Evolutionary conservation across 2,113 vertebrate species (phyloP).

Genomic region (Panurus biarmicus): DNA sequence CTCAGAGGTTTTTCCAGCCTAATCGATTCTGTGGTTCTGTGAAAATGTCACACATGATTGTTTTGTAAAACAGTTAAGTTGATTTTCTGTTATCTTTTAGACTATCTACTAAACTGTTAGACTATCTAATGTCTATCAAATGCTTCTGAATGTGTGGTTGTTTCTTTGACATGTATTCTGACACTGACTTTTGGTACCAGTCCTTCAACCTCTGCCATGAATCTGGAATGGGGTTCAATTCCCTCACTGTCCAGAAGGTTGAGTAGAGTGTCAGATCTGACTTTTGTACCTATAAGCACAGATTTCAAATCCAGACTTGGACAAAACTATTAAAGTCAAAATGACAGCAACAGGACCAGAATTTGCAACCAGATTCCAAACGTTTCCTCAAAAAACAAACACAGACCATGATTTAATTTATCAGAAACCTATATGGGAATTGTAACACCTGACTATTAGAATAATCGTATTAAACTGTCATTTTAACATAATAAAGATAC

Average conservation of each 20-base stretch:
- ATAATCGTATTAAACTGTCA: neutral
- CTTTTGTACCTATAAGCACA: neutral
- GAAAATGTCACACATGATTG: fast-evolving
- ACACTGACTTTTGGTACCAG: neutral
- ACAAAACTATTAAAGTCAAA: neutral
- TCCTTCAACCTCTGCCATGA: neutral
- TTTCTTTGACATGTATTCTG: neutral
- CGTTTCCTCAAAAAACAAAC: neutral
- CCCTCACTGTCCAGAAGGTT: neutral
- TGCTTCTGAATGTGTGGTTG: neutral
- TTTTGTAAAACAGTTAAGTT: neutral
- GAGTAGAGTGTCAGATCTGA: neutral
- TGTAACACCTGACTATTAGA: neutral
- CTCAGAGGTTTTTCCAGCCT: neutral
- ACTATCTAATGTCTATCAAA: neutral
- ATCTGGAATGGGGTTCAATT: neutral
- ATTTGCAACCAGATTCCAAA: neutral
- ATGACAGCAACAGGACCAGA: neutral
- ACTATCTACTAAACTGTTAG: neutral
- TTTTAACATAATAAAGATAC: neutral
- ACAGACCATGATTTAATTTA: neutral
- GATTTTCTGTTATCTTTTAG: neutral
- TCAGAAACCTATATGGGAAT: neutral
- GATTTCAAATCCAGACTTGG: neutral
- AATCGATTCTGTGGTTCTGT: neutral